Conservation (phyloP, 2,113 vertebrate genomes). For the Pongo pygmaeus region DNA sequence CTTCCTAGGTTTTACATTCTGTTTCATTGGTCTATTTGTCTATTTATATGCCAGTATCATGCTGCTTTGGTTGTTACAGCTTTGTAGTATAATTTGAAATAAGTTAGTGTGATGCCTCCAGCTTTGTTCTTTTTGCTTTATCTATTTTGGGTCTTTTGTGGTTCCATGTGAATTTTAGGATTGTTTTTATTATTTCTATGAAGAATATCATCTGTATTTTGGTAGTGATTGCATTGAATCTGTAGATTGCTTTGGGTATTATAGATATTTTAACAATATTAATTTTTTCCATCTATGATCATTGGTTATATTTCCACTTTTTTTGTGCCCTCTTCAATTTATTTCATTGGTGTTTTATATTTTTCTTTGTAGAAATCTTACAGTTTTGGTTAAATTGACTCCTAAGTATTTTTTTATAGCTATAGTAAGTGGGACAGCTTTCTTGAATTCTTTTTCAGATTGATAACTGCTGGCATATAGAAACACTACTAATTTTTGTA, state of each 20-base stretch:
- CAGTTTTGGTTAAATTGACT: neutral
- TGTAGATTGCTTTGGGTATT: neutral
- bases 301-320: neutral
- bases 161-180: neutral
- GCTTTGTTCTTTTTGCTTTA: neutral
- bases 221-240: neutral
- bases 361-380: neutral
- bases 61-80: neutral
- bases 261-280: neutral
- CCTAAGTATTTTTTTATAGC: neutral
- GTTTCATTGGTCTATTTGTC: neutral
- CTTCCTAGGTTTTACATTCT: neutral
- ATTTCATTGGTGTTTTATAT: neutral
- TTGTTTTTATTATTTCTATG: neutral
- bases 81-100: neutral
- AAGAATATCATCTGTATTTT: neutral
- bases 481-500: neutral
- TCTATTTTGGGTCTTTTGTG: neutral
- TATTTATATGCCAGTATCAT: neutral
- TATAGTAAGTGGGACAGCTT: neutral
- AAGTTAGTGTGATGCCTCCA: neutral
- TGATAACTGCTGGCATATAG: neutral
- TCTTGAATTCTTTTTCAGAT: neutral
- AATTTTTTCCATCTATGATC: neutral
- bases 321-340: neutral